Percentiles rank a stretch among this genome's conserved stretches.
Evolutionary conservation across 2,888 invertebrate genomes (phyloP).

Genomic region (Metallyticus violacea): DNA sequence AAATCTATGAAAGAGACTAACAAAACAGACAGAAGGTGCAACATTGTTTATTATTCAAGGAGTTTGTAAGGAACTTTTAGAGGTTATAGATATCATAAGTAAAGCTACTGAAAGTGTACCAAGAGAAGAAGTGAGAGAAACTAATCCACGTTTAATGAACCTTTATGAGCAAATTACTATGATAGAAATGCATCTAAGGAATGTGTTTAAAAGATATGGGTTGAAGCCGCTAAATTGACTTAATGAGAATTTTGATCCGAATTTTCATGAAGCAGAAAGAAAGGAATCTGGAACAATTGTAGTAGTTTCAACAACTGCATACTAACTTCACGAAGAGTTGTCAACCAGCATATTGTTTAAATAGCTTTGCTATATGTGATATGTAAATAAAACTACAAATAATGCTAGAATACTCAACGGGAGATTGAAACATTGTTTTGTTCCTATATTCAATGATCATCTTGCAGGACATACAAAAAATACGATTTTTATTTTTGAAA

Average conservation of each 20-base stretch:
- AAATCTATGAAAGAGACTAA: conserved; percentile 83
- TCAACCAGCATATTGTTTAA: conserved; percentile 69
- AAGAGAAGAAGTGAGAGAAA: conserved; percentile 64
- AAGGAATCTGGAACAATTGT: conserved; percentile 85
- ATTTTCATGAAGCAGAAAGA: conserved; percentile 88
- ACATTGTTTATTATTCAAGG: conserved; percentile 94
- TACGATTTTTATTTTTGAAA: not conserved
- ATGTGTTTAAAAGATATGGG: conserved; percentile 87
- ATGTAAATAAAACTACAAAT: not conserved
- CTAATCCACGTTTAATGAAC: conserved; percentile 75
- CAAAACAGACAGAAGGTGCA: conserved; percentile 91
- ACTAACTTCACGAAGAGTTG: conserved; percentile 88
- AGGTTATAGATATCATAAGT: conserved; percentile 83
- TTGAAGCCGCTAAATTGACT: conserved; percentile 80
- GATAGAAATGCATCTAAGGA: conserved; percentile 80
- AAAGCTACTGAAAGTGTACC: conserved; percentile 88
- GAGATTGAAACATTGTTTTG: too few species aligned
- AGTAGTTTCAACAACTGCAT: conserved; percentile 92
- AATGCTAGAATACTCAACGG: not conserved
- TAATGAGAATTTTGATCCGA: conserved; percentile 94
- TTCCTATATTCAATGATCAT: not conserved
- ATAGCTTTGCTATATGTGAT: not conserved
- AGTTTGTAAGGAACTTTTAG: conserved; percentile 96
- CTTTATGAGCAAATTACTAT: conserved; percentile 86
- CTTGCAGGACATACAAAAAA: not conserved